phyloP scores from a whole-genome alignment of 2,113 vertebrate species.

The Neogobius melanostomus region DNA sequence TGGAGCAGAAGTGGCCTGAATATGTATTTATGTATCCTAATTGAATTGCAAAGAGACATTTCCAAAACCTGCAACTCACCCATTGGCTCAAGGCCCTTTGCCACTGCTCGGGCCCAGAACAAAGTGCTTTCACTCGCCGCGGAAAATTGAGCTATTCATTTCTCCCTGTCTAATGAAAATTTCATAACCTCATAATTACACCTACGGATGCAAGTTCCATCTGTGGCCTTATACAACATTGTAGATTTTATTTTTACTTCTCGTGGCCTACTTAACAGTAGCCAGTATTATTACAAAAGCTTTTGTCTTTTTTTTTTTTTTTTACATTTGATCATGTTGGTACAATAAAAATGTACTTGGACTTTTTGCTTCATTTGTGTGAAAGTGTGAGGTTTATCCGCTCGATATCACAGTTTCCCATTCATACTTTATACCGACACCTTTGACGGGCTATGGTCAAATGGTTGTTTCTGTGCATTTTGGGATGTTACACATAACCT shows the following conservation, averaged over 20 bases:
- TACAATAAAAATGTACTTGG: too few species aligned
- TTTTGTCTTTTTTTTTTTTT: too few species aligned
- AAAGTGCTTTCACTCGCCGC: slow-evolving; percentile 35
- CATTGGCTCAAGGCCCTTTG: slow-evolving; percentile 16
- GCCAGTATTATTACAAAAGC: too few species aligned
- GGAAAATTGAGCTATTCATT: slow-evolving; percentile 24
- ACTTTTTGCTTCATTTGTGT: too few species aligned
- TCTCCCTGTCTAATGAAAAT: slow-evolving; percentile 32
- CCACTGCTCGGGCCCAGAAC: slow-evolving; percentile 11
- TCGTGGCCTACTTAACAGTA: not conserved
- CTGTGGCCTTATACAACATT: not conserved
- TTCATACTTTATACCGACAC: too few species aligned
- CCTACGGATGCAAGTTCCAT: slow-evolving; percentile 10
- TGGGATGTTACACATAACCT: too few species aligned
- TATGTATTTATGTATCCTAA: slow-evolving; percentile 34
- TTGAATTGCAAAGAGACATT: slow-evolving; percentile 44
- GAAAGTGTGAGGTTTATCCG: too few species aligned
- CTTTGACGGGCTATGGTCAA: too few species aligned
- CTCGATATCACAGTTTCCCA: too few species aligned
- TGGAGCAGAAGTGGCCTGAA: slow-evolving; percentile 31
- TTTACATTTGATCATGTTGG: too few species aligned
- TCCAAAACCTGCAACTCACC: slow-evolving; percentile 42
- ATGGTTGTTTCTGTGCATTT: too few species aligned
- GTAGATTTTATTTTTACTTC: not conserved
- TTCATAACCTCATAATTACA: slow-evolving; percentile 19